Evolutionary conservation across 1,140 invertebrate species (phyloP).

Genomic region (Ceratosolen fusciceps): DNA sequence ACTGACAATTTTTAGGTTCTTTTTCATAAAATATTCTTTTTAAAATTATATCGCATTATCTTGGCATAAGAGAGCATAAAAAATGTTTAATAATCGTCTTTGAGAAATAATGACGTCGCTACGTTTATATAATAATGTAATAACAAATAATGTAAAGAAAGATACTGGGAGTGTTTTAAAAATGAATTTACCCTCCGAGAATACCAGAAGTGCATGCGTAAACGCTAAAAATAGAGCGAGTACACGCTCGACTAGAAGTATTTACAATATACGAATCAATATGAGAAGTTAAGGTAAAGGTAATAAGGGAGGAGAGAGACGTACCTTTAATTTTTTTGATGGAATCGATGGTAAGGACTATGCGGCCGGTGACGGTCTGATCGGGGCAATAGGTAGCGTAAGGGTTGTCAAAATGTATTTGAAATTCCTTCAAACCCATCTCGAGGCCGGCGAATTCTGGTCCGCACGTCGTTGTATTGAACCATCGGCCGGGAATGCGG

Average conservation of each 20-base stretch:
- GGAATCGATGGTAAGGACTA: constrained; percentile 64
- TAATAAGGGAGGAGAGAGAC: not conserved
- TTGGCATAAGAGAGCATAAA: no score
- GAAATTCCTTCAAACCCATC: constrained; percentile 69
- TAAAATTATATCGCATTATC: no score
- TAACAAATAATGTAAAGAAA: no score
- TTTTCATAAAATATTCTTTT: no score
- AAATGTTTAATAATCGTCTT: no score
- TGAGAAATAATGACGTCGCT: no score
- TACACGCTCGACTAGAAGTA: not conserved
- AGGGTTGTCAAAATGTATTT: constrained; percentile 69
- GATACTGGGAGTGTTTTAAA: no score
- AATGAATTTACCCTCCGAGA: not conserved
- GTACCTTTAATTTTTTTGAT: constrained; percentile 70
- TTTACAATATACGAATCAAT: not conserved
- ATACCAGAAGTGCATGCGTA: constrained; percentile 26
- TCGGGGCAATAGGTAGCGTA: constrained; percentile 70
- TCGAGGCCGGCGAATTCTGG: constrained; percentile 34
- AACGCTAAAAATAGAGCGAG: constrained; percentile 35
- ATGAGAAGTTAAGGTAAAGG: not conserved
- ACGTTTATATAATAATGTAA: no score
- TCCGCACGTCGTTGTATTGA: not conserved
- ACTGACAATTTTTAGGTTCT: no score
- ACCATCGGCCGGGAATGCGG: not conserved
- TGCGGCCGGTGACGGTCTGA: constrained; percentile 67